Evolutionary conservation across 2,888 invertebrate genomes (phyloP).

Genomic region (Patella depressa): DNA sequence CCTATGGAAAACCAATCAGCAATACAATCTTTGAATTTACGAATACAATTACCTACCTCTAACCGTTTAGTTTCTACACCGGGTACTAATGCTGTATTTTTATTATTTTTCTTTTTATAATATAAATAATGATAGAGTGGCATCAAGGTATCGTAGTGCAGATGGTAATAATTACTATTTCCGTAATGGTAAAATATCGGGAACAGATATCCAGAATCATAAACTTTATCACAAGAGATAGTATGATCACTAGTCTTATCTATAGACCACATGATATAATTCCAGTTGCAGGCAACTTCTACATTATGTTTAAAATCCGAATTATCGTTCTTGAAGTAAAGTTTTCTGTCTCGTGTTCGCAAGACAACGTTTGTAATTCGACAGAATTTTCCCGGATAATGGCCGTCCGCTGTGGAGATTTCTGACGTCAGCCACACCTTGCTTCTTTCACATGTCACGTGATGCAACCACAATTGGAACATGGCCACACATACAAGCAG

Average conservation of each 20-base stretch:
- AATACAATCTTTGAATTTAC: neutral
- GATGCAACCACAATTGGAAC: neutral
- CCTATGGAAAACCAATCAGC: too few species aligned
- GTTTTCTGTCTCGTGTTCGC: constrained; percentile 6
- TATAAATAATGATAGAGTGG: constrained; percentile 32
- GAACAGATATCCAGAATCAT: constrained; percentile 47
- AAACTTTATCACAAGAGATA: constrained; percentile 43
- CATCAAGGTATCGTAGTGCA: constrained; percentile 52
- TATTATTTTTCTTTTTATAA: constrained; percentile 12
- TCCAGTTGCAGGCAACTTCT: constrained; percentile 8
- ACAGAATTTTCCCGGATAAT: constrained; percentile 25
- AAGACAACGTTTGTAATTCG: constrained; percentile 23
- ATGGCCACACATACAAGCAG: neutral
- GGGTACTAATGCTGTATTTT: constrained; percentile 44
- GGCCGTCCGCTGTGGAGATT: constrained; percentile 16
- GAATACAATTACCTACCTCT: constrained; percentile 17
- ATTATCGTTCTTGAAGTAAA: constrained; percentile 11
- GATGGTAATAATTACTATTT: constrained; percentile 53
- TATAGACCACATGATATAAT: constrained; percentile 22
- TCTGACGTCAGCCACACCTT: constrained; percentile 15
- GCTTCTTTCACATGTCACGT: neutral
- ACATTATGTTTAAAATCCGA: constrained; percentile 3
- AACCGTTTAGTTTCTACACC: constrained; percentile 44
- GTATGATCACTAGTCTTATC: constrained; percentile 1
- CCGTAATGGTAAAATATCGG: constrained; percentile 48